Percentiles rank a stretch among this genome's conserved stretches.
Conservation (phyloP, 2,797 vertebrate genomes). For the Rhinogobio ventralis region DNA sequence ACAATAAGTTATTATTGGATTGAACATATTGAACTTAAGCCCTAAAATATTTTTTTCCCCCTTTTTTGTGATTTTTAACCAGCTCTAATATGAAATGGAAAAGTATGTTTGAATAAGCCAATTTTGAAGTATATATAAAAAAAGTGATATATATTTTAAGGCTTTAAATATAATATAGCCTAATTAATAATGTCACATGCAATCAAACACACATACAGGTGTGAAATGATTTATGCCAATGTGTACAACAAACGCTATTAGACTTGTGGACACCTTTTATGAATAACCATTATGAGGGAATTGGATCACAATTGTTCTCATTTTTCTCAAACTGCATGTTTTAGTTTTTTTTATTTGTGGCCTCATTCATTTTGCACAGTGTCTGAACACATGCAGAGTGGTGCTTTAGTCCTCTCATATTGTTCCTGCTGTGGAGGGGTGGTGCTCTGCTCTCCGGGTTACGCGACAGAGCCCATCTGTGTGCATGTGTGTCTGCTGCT, state of each 20-base stretch:
- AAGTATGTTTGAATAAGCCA: background rate
- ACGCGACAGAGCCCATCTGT: slow-evolving; percentile 23
- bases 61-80: background rate
- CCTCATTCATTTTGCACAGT: slow-evolving; percentile 46
- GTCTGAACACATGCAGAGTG: slow-evolving; percentile 58
- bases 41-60: background rate
- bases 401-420: slow-evolving; percentile 54
- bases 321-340: slow-evolving; percentile 34
- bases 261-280: slow-evolving; percentile 48
- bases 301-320: slow-evolving; percentile 27
- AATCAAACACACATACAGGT: slow-evolving; percentile 6
- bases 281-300: slow-evolving; percentile 26
- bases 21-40: background rate
- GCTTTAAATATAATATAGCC: background rate
- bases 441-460: slow-evolving; percentile 37
- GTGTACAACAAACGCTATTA: slow-evolving; percentile 42
- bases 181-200: background rate
- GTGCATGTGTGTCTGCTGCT: slow-evolving; percentile 37
- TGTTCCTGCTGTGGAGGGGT: slow-evolving; percentile 47
- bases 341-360: slow-evolving; percentile 45
- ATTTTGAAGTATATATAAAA: background rate
- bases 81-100: background rate
- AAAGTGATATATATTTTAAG: background rate
- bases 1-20: background rate
- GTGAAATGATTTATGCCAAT: slow-evolving; percentile 39